Base-by-base conservation (phyloP, 1,140 invertebrate genomes). In the Sarcophaga peregrina region DNA sequence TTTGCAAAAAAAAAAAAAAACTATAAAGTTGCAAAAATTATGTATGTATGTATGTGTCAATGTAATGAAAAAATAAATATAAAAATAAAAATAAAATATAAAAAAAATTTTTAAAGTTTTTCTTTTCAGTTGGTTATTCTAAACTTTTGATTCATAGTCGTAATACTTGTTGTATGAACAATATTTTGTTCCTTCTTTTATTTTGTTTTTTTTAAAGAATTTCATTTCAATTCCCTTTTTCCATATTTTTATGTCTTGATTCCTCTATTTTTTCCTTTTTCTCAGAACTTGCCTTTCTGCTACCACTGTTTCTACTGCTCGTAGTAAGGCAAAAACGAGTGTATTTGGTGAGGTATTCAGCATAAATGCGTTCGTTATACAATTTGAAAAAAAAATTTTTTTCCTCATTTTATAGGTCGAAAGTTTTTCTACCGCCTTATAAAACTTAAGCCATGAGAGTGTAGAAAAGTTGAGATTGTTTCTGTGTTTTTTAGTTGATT, bases 371-470 rank as follows among this genome's bases (percentile, higher is more conserved):
- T 68, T 68, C 25, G 62, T 68, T 37, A 37, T 37, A 37, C 25
- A 37, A 68, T 68, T 68, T 68, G 15, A 58, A 74, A 74, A 25
- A 74, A n/a, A n/a, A n/a, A n/a, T n/a, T n/a, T 74, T 74, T 74
- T 74, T 46, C 20, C 8, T 76, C 48, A n/a, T 47, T 76, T 76
- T 76, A 48, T 76, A 48, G 74, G 74, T 76, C 74, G 74, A 76
- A 76, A 76, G 74, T 76, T 48, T 76, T 50, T 37, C 73, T 13
- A 13, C n/a, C 13, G n/a, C 54, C 54, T 68, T 68, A 8, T 6
- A 37, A 8, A 15, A 76, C 45, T 15, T 76, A 48, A 48, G 45
- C 74, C 74, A 76, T 76, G 48, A 76, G 48, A 76, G 46, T 76
- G 74, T 76, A 48, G 11, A 76, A 76, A 48, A 76, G 74, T 76